Base-by-base conservation (phyloP, 2,888 invertebrate genomes). In the Drosophila limbata region DNA sequence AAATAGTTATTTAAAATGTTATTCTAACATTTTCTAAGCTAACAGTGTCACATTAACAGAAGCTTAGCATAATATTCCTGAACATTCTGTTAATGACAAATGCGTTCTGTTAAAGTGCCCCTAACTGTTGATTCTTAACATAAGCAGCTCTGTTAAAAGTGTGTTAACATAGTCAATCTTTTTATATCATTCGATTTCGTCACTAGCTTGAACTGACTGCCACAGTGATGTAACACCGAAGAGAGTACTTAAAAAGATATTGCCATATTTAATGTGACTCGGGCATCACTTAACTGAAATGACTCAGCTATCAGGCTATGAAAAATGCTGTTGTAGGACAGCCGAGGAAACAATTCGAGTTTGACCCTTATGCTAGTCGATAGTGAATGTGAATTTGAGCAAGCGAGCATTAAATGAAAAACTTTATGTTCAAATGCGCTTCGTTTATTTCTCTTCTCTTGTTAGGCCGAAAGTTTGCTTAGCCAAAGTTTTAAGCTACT, bases 311-410 rank as follows among this genome's bases (percentile, higher is more conserved):
- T 15, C 11, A 10, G 13, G 17, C 17, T 11, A 9, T 35, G n/a
- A 50, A 50, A 50, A 35, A 13, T 28, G 17, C 25, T 45, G 19
- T 28, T 19, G 11, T 35, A 45, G 47, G 9, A 28, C 25, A 47
- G 8, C 1, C 15, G 11, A 31, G 56, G 1, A 45, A 47, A 33
- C 19, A n/a, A 19, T 40, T 53, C 17, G 13, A 13, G 15, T 50
- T 31, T n/a, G 61, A 42, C 65, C 65, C 69, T 45, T 44, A 62
- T 68, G 50, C 53, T 67, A 69, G 66, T 47, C 66, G 57, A 68
- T 70, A 76, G 79, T 70, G 64, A 75, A 81, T 79, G 79, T 75
- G 79, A 81, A 81, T 81, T 81, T 67, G 68, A 70, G 79, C 75
- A 80, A 70, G 72, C 66, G 66, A 65, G 69, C 82, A 82, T 79